Percentiles rank a stretch among this genome's conserved stretches.
These are phyloP conservation scores for Zosterops pallidus DNA, from an alignment of 2,113 vertebrate species.

Conservation along the genomic window DNA sequence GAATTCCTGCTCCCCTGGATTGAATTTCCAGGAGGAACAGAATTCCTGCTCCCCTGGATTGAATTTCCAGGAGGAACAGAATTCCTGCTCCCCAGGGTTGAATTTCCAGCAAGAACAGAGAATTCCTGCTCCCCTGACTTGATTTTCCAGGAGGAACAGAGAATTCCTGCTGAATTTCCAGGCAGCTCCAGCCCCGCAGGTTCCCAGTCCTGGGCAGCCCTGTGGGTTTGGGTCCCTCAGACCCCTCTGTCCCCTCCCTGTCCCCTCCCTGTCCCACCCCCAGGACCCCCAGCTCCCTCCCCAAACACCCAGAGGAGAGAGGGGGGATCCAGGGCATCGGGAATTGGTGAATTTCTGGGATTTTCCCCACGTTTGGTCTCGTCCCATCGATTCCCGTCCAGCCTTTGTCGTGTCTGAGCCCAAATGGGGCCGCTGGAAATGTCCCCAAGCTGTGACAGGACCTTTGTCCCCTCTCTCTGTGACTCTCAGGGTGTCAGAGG, in stretches of 20 bases:
- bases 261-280: rapidly evolving
- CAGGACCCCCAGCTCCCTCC: not conserved
- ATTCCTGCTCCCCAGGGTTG: not conserved
- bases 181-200: not conserved
- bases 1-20: too few species aligned
- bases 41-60: not conserved
- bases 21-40: not conserved
- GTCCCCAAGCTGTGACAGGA: not conserved
- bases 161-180: not conserved
- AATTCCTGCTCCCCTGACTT: not conserved
- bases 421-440: not conserved
- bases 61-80: not conserved
- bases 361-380: not conserved
- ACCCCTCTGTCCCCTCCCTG: rapidly evolving
- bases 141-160: too few species aligned
- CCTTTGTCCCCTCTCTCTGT: rapidly evolving
- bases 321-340: rapidly evolving
- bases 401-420: not conserved
- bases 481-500: rapidly evolving
- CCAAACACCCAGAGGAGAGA: rapidly evolving
- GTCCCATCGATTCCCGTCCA: rapidly evolving
- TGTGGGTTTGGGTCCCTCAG: not conserved
- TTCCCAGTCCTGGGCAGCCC: not conserved
- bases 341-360: too few species aligned
- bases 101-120: not conserved